A percentile compares a stretch with the other conserved stretches of the same genome.
These are phyloP conservation scores for Holocentrus rufus DNA, from an alignment of 2,797 vertebrate genomes.

Conservation along the genomic window DNA sequence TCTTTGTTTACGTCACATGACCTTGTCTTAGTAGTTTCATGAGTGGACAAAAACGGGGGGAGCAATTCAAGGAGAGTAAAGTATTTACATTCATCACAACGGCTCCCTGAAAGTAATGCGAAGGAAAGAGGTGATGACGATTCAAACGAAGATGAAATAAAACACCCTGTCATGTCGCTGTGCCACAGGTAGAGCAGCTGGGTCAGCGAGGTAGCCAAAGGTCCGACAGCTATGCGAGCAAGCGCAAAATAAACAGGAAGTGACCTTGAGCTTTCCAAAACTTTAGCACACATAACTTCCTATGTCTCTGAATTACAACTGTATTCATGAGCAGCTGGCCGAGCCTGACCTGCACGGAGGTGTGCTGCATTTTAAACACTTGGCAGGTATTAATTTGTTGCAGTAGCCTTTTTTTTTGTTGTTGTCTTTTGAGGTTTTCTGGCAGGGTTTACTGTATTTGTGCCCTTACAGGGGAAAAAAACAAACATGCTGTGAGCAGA, in stretches of 20 bases:
- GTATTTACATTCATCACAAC: constrained; percentile 6
- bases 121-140: constrained; percentile 41
- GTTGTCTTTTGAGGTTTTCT: constrained; percentile 35
- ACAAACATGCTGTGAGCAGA: too few species aligned
- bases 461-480: too few species aligned
- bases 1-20: neutral
- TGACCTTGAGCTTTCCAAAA: constrained; percentile 79
- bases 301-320: constrained; percentile 65
- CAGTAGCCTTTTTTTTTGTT: constrained; percentile 24
- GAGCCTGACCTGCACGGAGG: constrained; percentile 66
- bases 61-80: constrained; percentile 25
- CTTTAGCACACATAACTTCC: constrained; percentile 61
- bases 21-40: constrained; percentile 23
- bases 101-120: constrained; percentile 17
- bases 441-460: neutral
- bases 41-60: neutral
- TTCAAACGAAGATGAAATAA: constrained; percentile 50
- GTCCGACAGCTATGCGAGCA: constrained; percentile 63
- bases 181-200: constrained; percentile 35
- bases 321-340: constrained; percentile 84
- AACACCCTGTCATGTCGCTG: constrained; percentile 45
- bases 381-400: constrained; percentile 52
- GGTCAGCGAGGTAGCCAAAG: constrained; percentile 41
- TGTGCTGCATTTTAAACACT: constrained; percentile 66
- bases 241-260: constrained; percentile 66